Base-by-base conservation (phyloP, 2,797 vertebrate species). In the Phalloptychus januarius region DNA sequence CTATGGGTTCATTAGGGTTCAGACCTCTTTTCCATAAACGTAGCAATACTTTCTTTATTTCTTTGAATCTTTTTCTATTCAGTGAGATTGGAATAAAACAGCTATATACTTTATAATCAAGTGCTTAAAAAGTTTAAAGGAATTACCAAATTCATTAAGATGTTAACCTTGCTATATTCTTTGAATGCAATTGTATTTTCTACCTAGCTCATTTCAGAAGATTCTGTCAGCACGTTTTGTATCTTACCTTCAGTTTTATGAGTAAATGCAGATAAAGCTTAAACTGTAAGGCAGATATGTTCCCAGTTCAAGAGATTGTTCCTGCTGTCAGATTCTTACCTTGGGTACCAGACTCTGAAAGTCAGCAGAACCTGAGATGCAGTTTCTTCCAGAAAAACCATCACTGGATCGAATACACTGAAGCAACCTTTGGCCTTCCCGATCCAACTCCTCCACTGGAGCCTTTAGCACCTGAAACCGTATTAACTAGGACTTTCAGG, bases 281-380 rank as follows among this genome's bases (percentile, higher is more conserved):
- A 61, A n/a, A 28, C 56, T 33, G 56, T 61, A 33, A 58, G 56
- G 56, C 2, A 5, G n/a, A 58, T 44, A 6, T 48, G 28, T 16
- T 71, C n/a, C 40, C 13, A 36, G 33, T 6, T 70, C 15, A 72
- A 18, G 6, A 12, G 16, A 52, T 52, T 13, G 0, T 52, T 38
- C 16, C 52, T 44, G n/a, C 25, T 2, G 73, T 8, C 25, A 23
- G 11, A 23, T 10, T 12, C 31, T 61, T 77, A 93, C 93, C 96
- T 99, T 99, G 86, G 98, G 98, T 91, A 99, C 98, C 78, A 99
- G 93, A 78, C 98, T 99, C 94, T 99, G 98, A 94, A 99, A 99
- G 93, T 99, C 98, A 0, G 98, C 97, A 56, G 97, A 97, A 86
- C 98, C 98, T 0, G 98, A 98, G 94, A 98, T 98, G 92, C 98